A percentile compares a stretch with the other conserved stretches of the same genome.
Conservation (phyloP, 2,797 vertebrate genomes). For the Vireo griseus region DNA sequence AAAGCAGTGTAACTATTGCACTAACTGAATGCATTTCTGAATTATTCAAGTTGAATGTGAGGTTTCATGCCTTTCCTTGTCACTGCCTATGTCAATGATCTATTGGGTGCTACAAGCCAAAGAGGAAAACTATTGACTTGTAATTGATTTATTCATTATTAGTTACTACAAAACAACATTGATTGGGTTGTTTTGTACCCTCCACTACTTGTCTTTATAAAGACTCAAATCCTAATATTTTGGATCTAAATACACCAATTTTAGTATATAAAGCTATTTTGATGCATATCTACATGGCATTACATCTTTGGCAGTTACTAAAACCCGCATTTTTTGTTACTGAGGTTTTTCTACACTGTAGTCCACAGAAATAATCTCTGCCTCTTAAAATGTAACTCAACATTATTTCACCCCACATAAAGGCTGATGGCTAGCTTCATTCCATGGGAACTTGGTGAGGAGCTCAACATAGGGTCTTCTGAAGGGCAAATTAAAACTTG, state of each 20-base stretch:
- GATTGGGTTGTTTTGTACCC: rapidly evolving
- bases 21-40: not conserved
- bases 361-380: not conserved
- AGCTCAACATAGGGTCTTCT: not conserved
- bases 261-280: not conserved
- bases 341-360: not conserved
- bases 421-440: not conserved
- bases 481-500: not conserved
- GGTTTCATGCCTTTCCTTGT: not conserved
- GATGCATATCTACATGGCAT: not conserved
- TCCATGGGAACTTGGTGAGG: not conserved
- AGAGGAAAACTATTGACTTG: not conserved
- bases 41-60: not conserved
- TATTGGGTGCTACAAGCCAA: not conserved
- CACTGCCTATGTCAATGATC: not conserved
- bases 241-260: not conserved
- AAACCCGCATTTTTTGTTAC: not conserved
- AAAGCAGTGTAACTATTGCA: not conserved
- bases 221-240: not conserved
- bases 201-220: not conserved
- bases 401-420: not conserved
- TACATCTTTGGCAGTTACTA: not conserved
- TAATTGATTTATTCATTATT: not conserved
- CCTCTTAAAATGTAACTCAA: not conserved
- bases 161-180: not conserved